Evolutionary conservation across 1,140 invertebrate genomes (phyloP), one percentile per base, ranked within the genome.

Genomic region (Dufourea novaeangliae): DNA sequence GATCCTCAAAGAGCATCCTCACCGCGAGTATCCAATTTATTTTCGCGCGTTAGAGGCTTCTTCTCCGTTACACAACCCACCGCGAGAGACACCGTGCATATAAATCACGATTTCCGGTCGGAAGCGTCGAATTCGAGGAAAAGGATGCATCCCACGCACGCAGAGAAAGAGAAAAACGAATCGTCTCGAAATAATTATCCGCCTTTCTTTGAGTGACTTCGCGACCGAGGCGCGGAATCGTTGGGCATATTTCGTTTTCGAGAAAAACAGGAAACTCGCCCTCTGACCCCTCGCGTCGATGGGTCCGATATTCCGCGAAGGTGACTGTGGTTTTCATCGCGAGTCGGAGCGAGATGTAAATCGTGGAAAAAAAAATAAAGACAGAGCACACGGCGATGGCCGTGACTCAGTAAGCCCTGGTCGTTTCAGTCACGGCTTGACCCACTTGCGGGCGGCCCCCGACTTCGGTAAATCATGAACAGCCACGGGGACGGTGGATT

Each of bases 391-490:
- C 20, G 5, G 14, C 34, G 27, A 12, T 44, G 50, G 11, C 22
- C 74, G 54, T 22, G 66, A 54, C 22, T 75, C 80, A 67, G 72
- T 80, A 50, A 77, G 63, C 59, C 39, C 22, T n/a, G n/a, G n/a
- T 64, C 63, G 68, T 7, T 69, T 82, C 80, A 80, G 78, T 85
- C 82, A 84, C 73, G 82, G 73, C 74, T n/a, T 80, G 83, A 78
- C 83, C 82, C 27, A 84, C 78, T 84, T 80, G 52, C 73, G 25
- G 37, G 37, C 52, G 67, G 77, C 78, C 68, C 52, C 82, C 52
- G 67, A 77, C 78, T 72, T 57, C 82, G 25, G 73, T 84, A 85
- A 84, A 84, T 84, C 82, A 84, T 70, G 78, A 61, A 37, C 17
- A 34, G 70, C 37, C 76, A 63, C 63, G 46, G 44, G 34, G 34